Evolutionary conservation across 2,113 vertebrate species (phyloP), one percentile per base, ranked within the genome.

Genomic region (human (Homo sapiens)): DNA sequence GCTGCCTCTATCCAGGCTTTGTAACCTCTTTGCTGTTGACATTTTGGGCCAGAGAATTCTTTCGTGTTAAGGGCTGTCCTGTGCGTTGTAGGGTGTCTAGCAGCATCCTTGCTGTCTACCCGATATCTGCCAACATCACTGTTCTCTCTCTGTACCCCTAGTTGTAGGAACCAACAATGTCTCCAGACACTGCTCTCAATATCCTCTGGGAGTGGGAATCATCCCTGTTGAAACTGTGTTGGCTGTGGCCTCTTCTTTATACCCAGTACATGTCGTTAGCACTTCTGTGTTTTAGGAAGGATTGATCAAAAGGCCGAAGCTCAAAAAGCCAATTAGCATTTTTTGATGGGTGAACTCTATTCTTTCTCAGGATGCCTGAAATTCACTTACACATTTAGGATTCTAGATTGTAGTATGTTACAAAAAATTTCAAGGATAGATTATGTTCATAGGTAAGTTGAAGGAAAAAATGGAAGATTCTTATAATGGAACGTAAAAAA

Each of bases 251-350:
- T 80, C 0, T 68, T 59, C 14, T 90, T 93, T 87, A 43, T 80
- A 68, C 23, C 7, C 7, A 43, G n/a, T 16, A 5, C 38, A n/a
- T 43, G 82, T 75, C 43, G 22, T 95, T 75, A n/a, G n/a, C 38
- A 83, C 55, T 96, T 97, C 45, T 95, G n/a, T 4, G 25, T 91
- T 97, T 96, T 94, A 48, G 91, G 27, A 96, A 95, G 57, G 64
- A 32, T 20, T 91, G n/a, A 80, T 76, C 43, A 27, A 70, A 95
- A 73, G 17, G 23, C 35, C 84, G 90, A 73, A 59, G 45, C 43
- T 93, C 5, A 73, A 35, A 94, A 90, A 30, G 78, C 68, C 85
- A 66, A 50, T 5, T 79, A 68, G 40, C n/a, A 75, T 79, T 94
- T 96, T 93, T 84, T 18, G 38, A 57, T 82, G 22, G 32, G 61